A percentile compares a stretch with the other conserved stretches of the same genome.
These are phyloP conservation scores for Lepilemur ruficaudatus DNA, from an alignment of 2,797 vertebrate species.

Conservation along the genomic window DNA sequence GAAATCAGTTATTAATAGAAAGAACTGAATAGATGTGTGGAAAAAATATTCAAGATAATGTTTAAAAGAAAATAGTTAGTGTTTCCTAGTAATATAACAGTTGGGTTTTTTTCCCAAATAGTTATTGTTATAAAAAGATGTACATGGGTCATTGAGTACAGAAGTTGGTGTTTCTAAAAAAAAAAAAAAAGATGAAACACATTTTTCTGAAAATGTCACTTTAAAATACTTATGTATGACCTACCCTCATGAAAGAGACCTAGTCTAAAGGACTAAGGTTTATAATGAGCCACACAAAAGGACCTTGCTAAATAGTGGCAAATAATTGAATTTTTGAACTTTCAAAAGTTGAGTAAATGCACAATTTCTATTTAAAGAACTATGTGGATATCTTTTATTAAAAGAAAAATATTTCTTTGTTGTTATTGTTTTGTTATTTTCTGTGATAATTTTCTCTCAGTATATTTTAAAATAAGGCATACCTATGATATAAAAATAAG, in stretches of 20 bases:
- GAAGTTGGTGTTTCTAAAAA: too few relatives aligned
- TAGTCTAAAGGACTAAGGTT: neutral
- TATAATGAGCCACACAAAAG: neutral
- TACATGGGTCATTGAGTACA: too few relatives aligned
- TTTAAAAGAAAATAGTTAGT: neutral
- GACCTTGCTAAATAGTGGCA: neutral
- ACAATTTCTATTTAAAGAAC: neutral
- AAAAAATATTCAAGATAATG: neutral
- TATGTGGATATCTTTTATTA: neutral
- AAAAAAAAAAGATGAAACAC: neutral
- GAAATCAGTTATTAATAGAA: neutral
- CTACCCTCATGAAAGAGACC: neutral
- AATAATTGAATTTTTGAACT: neutral
- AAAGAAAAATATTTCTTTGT: neutral
- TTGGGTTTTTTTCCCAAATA: neutral
- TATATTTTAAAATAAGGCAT: neutral
- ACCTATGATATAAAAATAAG: neutral
- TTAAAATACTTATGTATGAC: neutral
- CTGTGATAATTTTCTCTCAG: neutral
- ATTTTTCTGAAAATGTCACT: neutral
- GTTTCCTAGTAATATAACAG: neutral
- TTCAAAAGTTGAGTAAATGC: neutral
- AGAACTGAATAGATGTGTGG: neutral
- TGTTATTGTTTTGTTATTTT: neutral
- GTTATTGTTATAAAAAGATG: too few relatives aligned